Evolutionary conservation across 2,888 invertebrate species (phyloP), one percentile per base, ranked within the genome.

Genomic region (Hypolimnas misippus): DNA sequence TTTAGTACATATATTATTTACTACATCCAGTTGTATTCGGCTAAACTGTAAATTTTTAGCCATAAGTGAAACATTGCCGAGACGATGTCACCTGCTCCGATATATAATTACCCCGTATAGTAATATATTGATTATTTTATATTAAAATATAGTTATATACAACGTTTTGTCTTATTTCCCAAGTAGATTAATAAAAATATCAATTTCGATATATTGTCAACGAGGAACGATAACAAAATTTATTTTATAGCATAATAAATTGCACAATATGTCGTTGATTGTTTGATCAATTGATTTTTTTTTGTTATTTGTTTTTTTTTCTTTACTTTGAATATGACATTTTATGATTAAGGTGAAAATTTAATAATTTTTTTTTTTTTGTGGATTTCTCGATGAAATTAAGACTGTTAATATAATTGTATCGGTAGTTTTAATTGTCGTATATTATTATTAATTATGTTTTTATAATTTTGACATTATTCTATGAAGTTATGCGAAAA

Each of bases 401-500:
- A 54, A 66, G 58, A 61, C 60, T 66, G 60, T 64, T 62, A 66
- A 46, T 61, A 61, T 66, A 62, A 59, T 65, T 60, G 49, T 65
- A 60, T 53, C 60, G n/a, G 46, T 60, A 60, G 60, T 54, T 44
- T 46, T 46, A 46, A 21, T 21, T 21, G 3, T 46, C 21, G 21
- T 21, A 50, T 55, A 29, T 46, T 40, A 44, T 33, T 53, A 59
- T 44, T 35, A 38, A 46, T 38, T 50, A 50, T 31, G 21, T 33
- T 35, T 54, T n/a, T 17, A 17, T 29, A n/a, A 3, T 38, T 50
- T 50, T 29, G 17, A 40, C 21, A 21, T 46, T 46, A 46, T 46
- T 46, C 44, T n/a, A n/a, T 21, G 17, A 12, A 46, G 44, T 3
- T 3, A 0, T 21, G n/a, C 3, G 19, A 21, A 12, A n/a, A 46